Base-by-base conservation (phyloP, 2,797 vertebrate species). In the Periparus ater region DNA sequence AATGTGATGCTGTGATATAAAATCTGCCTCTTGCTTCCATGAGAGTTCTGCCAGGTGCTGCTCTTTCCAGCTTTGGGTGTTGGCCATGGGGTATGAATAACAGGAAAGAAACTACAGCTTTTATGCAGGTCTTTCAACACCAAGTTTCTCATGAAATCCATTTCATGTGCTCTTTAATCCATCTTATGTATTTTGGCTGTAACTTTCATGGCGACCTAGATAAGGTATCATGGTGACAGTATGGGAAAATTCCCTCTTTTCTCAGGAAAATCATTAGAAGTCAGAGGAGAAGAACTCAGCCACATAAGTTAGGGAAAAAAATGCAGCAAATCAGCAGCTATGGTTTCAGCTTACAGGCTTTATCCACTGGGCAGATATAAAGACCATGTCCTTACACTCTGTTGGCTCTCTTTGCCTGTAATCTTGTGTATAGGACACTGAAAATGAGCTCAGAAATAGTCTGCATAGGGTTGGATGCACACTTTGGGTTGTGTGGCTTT, bases 371-470 rank as follows among this genome's bases (percentile, higher is more conserved):
- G 47, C 48, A 63, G 13, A 16, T 48, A 22, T 0, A 30, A 50
- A 54, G 55, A 70, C 9, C 3, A 2, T 13, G 3, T 63, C 40
- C 27, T 82, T 72, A 58, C 14, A 2, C 5, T 0, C 0, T 10
- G 47, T 65, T 38, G 8, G 18, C 60, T 82, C 40, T 16, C 11
- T 62, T 87, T 75, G 26, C 34, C 29, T 72, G 8, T 68, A 65
- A 8, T 12, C 10, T 2, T 71, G 29, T 22, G 26, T 60, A 4
- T 30, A 47, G 79, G 32, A 8, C 36, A 26, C 5, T 22, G 55
- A 66, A 76, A 87, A 78, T 45, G 7, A 73, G 34, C 22, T 88
- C 61, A 70, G 26, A 70, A 91, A 40, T 27, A 68, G 27, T 29
- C 51, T 91, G 9, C 21, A 4, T 5, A 32, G 55, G 44, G 19